Base-by-base conservation (phyloP, 2,888 invertebrate genomes). In the Nematopogon swammerdamellus region DNA sequence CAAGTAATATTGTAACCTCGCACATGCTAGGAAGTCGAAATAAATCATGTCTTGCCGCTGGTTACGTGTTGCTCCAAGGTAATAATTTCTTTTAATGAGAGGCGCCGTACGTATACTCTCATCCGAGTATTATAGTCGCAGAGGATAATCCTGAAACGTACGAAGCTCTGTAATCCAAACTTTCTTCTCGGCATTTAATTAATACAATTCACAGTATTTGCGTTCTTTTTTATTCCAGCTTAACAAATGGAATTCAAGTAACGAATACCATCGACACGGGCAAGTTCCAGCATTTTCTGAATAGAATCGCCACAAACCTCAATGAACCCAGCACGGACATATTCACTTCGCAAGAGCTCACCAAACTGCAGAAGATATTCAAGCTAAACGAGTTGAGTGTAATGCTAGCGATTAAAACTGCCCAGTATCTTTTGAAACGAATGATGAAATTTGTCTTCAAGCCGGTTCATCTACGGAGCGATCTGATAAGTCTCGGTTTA, bases 281-380 rank as follows among this genome's bases (percentile, higher is more conserved):
- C 17, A 72, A 70, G 58, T 77, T 72, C 60, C 76, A 77, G 55
- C 73, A 74, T 53, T 73, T 75, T 54, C 57, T 76, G 1, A 66
- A 65, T 44, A 61, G 74, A 50, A 75, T 77, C 52, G 61, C 70
- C 18, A 52, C 62, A 2, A 77, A 74, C 59, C 52, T 73, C 48
- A 72, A 65, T 58, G 55, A 61, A 46, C 64, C 70, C 54, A 67
- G 67, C 43, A 48, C 57, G 44, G 74, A 75, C 59, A 67, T 76
- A 59, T 79, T 79, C 54, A 73, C 67, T 46, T 64, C 63, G 46
- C 71, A 72, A 29, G 77, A 79, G 59, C 63, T 54, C 54, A 57
- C 58, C 36, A 79, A 77, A 56, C 63, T 79, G 18, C 61, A 64
- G 50, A 70, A 63, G 57, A 69, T 79, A 60, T 76, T 77, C 57